Conservation (phyloP, 2,113 vertebrate genomes). For the Junco hyemalis region DNA sequence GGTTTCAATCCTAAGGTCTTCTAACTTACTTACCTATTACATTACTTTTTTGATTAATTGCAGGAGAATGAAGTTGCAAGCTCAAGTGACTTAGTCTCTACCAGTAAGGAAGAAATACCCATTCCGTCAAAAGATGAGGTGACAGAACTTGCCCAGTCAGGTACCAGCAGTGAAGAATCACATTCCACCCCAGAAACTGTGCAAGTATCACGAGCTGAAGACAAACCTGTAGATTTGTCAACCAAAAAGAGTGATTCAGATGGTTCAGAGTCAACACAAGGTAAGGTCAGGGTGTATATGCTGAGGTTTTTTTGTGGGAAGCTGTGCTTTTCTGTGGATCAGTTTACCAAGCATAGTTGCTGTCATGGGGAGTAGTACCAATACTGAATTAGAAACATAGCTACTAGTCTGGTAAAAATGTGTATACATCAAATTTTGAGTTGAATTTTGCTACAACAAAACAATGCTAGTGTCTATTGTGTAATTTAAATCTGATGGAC, state of each 20-base stretch:
- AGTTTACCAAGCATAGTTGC: background rate
- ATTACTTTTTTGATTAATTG: conserved; percentile 9
- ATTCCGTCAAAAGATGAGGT: background rate
- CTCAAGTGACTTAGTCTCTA: background rate
- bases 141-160: background rate
- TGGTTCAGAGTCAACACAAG: conserved; percentile 60
- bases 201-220: conserved; percentile 11
- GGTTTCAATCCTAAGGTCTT: background rate
- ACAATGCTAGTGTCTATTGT: background rate
- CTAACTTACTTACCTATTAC: background rate
- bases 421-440: background rate
- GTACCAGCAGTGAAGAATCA: conserved; percentile 31
- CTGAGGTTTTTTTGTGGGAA: background rate
- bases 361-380: background rate
- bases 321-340: background rate
- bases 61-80: conserved; percentile 34
- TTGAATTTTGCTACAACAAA: background rate
- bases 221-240: conserved; percentile 88
- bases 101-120: background rate
- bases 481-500: background rate
- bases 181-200: conserved; percentile 24
- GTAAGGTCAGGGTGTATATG: conserved; percentile 27
- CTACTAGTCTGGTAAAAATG: background rate
- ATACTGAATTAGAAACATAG: background rate
- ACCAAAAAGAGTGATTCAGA: conserved; percentile 77